These are phyloP conservation scores for Gymnocypris eckloni DNA, from an alignment of 2,797 vertebrate genomes.

Conservation along the genomic window DNA sequence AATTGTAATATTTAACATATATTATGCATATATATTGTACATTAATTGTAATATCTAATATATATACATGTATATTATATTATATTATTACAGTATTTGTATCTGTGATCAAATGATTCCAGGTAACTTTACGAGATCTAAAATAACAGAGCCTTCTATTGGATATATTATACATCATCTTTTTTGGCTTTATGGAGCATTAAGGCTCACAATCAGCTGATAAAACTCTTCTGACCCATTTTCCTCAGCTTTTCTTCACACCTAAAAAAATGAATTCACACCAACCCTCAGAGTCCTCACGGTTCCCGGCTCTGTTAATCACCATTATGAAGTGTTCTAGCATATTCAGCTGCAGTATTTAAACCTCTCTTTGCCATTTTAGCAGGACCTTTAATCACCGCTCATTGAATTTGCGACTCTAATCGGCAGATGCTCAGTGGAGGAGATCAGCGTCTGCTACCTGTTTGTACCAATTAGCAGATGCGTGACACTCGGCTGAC, in stretches of 20 bases:
- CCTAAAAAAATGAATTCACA: constrained; percentile 36
- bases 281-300: neutral
- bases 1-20: neutral
- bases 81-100: neutral
- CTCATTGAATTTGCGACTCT: constrained; percentile 68
- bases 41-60: too few relatives aligned
- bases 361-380: constrained; percentile 51
- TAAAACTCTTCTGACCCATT: constrained; percentile 12
- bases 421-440: constrained; percentile 76
- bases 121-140: neutral
- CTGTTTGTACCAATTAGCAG: constrained; percentile 83
- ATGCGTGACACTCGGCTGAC: constrained; percentile 74
- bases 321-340: constrained; percentile 37
- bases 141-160: neutral
- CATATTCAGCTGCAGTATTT: constrained; percentile 24
- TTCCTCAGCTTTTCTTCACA: constrained; percentile 28
- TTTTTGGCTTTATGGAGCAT: neutral
- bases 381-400: constrained; percentile 69
- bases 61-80: neutral
- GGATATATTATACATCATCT: neutral
- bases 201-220: neutral
- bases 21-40: too few relatives aligned
- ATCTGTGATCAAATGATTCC: neutral
- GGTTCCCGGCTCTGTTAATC: constrained; percentile 24
- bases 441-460: constrained; percentile 77